Evolutionary conservation across 2,797 vertebrate species (phyloP).

Genomic region (Allobates femoralis): DNA sequence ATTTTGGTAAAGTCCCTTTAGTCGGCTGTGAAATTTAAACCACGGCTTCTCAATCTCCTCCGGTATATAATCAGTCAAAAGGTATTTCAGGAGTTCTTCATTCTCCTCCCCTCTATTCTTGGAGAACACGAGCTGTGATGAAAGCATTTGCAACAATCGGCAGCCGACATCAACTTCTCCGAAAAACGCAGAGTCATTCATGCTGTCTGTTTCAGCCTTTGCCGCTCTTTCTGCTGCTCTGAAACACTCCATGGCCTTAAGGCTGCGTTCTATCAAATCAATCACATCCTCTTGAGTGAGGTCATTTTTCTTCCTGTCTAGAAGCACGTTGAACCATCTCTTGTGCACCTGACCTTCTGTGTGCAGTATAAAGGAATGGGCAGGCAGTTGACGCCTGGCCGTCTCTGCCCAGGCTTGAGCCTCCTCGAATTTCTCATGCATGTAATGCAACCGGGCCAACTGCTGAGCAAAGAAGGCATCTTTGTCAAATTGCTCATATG

Average conservation of each 20-base stretch:
- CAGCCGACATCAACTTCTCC: slow-evolving; percentile 81
- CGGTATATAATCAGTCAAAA: slow-evolving; percentile 80
- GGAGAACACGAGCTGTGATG: slow-evolving; percentile 72
- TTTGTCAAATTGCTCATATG: slow-evolving; percentile 75
- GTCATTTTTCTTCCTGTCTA: slow-evolving; percentile 69
- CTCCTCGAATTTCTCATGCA: slow-evolving; percentile 77
- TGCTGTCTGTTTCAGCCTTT: slow-evolving; percentile 70
- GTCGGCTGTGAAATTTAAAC: slow-evolving; percentile 74
- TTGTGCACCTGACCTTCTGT: slow-evolving; percentile 85
- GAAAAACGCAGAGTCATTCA: slow-evolving; percentile 78
- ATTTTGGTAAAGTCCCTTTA: slow-evolving; percentile 77
- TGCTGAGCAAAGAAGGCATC: slow-evolving; percentile 84
- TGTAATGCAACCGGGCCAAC: slow-evolving; percentile 81
- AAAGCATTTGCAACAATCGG: slow-evolving; percentile 77
- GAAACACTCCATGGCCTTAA: slow-evolving; percentile 83
- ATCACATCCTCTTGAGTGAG: slow-evolving; percentile 69
- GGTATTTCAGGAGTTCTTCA: slow-evolving; percentile 76
- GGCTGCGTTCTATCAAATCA: slow-evolving; percentile 74
- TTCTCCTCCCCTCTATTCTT: slow-evolving; percentile 62
- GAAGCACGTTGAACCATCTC: slow-evolving; percentile 77
- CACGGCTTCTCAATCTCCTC: slow-evolving; percentile 73
- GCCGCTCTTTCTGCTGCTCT: slow-evolving; percentile 77
- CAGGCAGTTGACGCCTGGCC: slow-evolving; percentile 74
- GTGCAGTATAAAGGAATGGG: slow-evolving; percentile 82
- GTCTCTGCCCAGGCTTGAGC: slow-evolving; percentile 79